Evolutionary conservation across 2,113 vertebrate species (phyloP).

Genomic region (Toxotes jaculatrix): DNA sequence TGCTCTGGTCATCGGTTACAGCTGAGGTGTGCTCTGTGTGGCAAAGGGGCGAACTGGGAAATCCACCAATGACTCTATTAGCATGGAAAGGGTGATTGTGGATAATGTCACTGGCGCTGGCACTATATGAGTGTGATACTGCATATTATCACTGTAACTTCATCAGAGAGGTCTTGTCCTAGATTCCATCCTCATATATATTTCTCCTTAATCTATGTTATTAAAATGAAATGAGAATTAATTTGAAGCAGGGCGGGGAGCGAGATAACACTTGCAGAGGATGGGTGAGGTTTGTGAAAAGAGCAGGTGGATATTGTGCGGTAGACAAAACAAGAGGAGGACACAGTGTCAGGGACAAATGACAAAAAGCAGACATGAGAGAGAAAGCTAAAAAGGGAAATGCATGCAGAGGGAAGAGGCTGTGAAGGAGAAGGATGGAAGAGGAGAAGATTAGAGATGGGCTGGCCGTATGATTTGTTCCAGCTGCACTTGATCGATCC

Average conservation of each 20-base stretch:
- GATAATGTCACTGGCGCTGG: conserved; percentile 18
- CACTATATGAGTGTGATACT: conserved; percentile 38
- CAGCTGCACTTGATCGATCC: conserved; percentile 64
- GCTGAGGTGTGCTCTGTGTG: conserved; percentile 24
- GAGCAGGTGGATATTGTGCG: conserved; percentile 6
- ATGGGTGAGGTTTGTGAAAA: background rate
- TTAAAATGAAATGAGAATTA: conserved; percentile 47
- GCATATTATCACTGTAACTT: conserved; percentile 50
- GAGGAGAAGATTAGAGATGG: conserved; percentile 19
- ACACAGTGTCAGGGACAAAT: background rate
- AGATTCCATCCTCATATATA: conserved; percentile 46
- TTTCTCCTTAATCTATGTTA: conserved; percentile 53
- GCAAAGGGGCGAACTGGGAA: background rate
- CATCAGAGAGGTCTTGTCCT: conserved; percentile 30
- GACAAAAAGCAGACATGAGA: conserved; percentile 4
- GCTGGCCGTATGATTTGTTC: conserved; percentile 52
- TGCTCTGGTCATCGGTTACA: conserved; percentile 27
- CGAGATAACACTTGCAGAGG: background rate
- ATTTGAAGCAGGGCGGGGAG: background rate
- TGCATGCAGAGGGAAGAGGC: conserved; percentile 16
- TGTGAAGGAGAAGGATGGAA: conserved; percentile 25
- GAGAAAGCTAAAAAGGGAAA: background rate
- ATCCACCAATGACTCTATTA: conserved; percentile 55
- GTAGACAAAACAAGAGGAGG: conserved; percentile 22
- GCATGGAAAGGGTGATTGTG: conserved; percentile 32